Evolutionary conservation across 2,113 vertebrate species (phyloP).

Genomic region (Sinocyclocheilus rhinocerous): DNA sequence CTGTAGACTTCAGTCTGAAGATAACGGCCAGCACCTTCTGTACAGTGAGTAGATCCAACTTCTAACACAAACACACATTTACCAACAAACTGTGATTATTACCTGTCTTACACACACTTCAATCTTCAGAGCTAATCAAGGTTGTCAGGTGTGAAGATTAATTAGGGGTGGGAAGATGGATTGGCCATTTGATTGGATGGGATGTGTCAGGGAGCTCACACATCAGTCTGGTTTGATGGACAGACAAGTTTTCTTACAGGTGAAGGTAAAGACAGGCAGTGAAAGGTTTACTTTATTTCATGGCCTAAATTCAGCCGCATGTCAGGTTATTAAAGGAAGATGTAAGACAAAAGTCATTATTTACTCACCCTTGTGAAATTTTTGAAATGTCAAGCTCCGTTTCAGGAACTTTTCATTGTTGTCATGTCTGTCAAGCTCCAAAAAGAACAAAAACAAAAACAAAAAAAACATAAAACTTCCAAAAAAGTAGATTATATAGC

Average conservation of each 20-base stretch:
- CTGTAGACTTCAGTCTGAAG: constrained; percentile 84
- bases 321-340: not conserved
- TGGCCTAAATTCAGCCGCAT: constrained; percentile 10
- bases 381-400: too few species aligned
- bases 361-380: not conserved
- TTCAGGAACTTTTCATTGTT: not conserved
- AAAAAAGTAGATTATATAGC: not conserved
- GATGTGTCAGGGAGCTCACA: constrained; percentile 60
- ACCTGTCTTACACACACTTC: constrained; percentile 14
- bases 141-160: constrained; percentile 62
- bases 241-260: constrained; percentile 6
- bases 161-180: constrained; percentile 70
- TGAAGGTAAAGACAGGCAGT: constrained; percentile 32
- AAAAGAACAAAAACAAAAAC: not conserved
- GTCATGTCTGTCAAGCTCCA: not conserved
- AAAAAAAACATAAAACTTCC: not conserved
- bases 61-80: constrained; percentile 32
- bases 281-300: constrained; percentile 35
- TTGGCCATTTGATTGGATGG: constrained; percentile 67
- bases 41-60: constrained; percentile 78
- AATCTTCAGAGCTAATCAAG: constrained; percentile 57
- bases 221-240: constrained; percentile 58
- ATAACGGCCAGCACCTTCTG: constrained; percentile 79
- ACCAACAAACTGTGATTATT: constrained; percentile 10
- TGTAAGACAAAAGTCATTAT: not conserved